Percentiles rank a stretch among this genome's conserved stretches.
Conservation (phyloP, 1,140 invertebrate species). For the Galendromus occidentalis region DNA sequence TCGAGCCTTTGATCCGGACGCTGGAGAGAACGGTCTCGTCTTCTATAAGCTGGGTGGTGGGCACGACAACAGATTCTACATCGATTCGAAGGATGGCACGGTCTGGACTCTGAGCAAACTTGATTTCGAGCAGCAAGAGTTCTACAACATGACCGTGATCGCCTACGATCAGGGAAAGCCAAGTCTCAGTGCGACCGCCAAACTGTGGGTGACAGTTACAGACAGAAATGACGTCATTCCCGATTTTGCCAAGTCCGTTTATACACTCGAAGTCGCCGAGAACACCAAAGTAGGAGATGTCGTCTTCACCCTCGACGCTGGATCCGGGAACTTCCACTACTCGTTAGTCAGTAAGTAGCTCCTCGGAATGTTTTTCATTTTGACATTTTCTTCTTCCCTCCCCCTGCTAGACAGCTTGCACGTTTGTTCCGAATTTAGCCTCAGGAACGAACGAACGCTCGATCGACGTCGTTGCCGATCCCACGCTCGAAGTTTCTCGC, state of each 20-base stretch:
- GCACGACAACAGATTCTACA: constrained; percentile 24
- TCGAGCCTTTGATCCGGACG: constrained; percentile 24
- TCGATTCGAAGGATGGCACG: constrained; percentile 33
- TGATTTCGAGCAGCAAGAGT: constrained; percentile 43
- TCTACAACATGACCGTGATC: constrained; percentile 52
- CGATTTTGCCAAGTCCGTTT: constrained; percentile 24
- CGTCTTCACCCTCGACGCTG: constrained; percentile 22
- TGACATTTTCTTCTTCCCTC: too few species aligned
- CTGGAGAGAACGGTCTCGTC: constrained; percentile 24
- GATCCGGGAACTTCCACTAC: constrained; percentile 23
- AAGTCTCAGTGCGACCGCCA: constrained; percentile 50
- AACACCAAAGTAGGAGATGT: constrained; percentile 23
- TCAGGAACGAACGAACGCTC: too few species aligned
- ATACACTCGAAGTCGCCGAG: constrained; percentile 25
- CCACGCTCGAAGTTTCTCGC: too few species aligned
- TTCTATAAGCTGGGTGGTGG: constrained; percentile 25
- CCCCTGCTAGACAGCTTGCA: too few species aligned
- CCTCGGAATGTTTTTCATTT: background rate
- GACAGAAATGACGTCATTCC: constrained; percentile 24
- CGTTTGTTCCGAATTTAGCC: too few species aligned
- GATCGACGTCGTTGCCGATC: too few species aligned
- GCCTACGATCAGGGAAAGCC: constrained; percentile 63
- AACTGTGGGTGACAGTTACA: constrained; percentile 32
- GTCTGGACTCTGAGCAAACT: constrained; percentile 49
- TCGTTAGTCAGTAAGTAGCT: constrained; percentile 12